Conservation (phyloP, 2,888 invertebrate genomes). For the Drosophila rellima region DNA sequence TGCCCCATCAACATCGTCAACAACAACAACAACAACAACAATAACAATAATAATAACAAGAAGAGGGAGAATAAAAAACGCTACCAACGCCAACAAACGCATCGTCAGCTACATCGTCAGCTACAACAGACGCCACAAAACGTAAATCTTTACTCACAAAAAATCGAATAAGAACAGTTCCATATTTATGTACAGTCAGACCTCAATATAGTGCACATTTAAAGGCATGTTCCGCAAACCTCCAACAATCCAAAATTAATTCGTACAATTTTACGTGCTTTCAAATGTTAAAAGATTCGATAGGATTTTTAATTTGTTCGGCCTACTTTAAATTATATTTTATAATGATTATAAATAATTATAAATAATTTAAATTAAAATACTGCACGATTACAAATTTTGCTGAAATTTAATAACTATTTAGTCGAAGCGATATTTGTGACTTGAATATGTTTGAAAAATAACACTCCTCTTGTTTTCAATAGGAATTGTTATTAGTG, state of each 20-base stretch:
- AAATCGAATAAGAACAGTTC: conserved; percentile 9
- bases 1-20: conserved; percentile 40
- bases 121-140: conserved; percentile 52
- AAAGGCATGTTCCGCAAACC: neutral
- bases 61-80: neutral
- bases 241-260: neutral
- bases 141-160: conserved; percentile 55
- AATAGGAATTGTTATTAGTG: too few relatives aligned
- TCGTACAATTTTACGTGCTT: too few relatives aligned
- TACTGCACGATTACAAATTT: too few relatives aligned
- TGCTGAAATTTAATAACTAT: too few relatives aligned
- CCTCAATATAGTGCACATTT: neutral
- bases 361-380: too few relatives aligned
- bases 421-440: too few relatives aligned
- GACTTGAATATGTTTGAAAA: too few relatives aligned
- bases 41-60: neutral
- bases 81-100: conserved; percentile 51
- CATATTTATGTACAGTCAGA: neutral
- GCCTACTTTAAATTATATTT: too few relatives aligned
- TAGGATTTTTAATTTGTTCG: too few relatives aligned
- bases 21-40: conserved; percentile 19
- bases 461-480: too few relatives aligned
- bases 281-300: too few relatives aligned
- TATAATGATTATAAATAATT: too few relatives aligned
- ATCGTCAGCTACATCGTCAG: conserved; percentile 51